phyloP scores from a whole-genome alignment of 2,888 invertebrate genomes.

The Lasioglossum zephyrum region DNA sequence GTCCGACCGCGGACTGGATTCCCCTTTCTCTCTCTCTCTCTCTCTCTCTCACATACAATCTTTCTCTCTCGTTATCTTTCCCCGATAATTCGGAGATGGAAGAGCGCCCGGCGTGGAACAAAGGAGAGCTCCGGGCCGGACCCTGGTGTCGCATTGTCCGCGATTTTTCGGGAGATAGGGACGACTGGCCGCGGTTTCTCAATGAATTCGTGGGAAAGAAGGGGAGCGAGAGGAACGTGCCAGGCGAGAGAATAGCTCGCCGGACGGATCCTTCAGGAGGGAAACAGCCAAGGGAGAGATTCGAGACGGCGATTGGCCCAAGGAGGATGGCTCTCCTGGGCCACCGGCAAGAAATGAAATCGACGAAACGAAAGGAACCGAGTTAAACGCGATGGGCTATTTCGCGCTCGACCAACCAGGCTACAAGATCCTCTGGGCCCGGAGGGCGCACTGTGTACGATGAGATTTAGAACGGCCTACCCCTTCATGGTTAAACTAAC shows the following conservation, averaged over 20 bases:
- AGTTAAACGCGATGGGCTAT: conserved; percentile 60
- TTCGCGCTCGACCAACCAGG: conserved; percentile 50
- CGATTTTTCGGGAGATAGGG: conserved; percentile 69
- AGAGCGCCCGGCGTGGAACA: conserved; percentile 43
- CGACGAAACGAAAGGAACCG: conserved; percentile 55
- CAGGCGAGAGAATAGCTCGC: neutral
- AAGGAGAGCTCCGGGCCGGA: conserved; percentile 42
- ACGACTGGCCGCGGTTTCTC: conserved; percentile 53
- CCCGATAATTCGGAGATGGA: conserved; percentile 63
- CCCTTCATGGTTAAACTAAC: conserved; percentile 13
- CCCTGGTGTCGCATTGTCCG: conserved; percentile 64
- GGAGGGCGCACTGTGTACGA: conserved; percentile 16
- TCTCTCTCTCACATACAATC: neutral
- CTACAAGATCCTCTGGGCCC: conserved; percentile 20
- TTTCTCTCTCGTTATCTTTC: conserved; percentile 53
- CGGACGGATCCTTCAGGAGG: conserved; percentile 5
- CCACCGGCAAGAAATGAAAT: conserved; percentile 61
- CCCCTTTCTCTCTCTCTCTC: neutral
- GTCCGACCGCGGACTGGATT: conserved; percentile 7
- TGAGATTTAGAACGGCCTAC: conserved; percentile 52
- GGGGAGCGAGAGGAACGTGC: conserved; percentile 3
- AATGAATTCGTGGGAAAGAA: conserved; percentile 61
- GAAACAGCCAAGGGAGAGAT: conserved; percentile 40
- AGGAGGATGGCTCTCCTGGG: conserved; percentile 48
- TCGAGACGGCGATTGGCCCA: conserved; percentile 59